Percentiles rank a stretch among this genome's conserved stretches.
Conservation (phyloP, 1,140 invertebrate genomes). For the Steinernema khuongi region DNA sequence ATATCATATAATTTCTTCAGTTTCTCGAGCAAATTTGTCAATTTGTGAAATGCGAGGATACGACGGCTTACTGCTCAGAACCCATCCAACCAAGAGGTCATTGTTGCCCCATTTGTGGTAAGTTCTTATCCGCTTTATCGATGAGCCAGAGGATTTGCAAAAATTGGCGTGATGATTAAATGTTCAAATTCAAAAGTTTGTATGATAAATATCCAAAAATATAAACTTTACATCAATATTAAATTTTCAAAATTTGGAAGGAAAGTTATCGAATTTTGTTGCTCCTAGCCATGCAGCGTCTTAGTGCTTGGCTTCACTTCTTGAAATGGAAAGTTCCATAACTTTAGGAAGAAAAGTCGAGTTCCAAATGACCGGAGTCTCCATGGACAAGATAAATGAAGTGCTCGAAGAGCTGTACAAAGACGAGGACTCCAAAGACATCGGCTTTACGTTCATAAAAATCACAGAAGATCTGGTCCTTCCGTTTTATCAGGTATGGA, state of each 20-base stretch:
- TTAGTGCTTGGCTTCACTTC: no score
- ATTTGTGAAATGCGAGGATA: background rate
- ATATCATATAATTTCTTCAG: background rate
- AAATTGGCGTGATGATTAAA: no score
- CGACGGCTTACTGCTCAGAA: background rate
- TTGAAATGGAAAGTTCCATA: no score
- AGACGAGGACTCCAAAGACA: background rate
- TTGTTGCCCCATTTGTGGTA: background rate
- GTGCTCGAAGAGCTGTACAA: background rate
- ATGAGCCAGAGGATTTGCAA: no score
- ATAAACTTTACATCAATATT: no score
- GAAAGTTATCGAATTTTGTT: no score
- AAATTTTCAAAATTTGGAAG: no score
- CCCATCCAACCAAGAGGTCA: background rate
- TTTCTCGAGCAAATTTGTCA: background rate
- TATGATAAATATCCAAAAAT: no score
- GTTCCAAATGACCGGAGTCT: background rate
- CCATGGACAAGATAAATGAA: background rate
- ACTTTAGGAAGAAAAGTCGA: background rate
- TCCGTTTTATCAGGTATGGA: background rate
- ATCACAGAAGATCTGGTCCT: background rate
- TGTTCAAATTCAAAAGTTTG: no score
- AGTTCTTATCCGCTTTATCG: no score
- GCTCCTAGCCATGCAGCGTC: no score
- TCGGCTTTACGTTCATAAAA: background rate